Conservation (phyloP, 2,888 invertebrate species). For the Chouioia cunea region DNA sequence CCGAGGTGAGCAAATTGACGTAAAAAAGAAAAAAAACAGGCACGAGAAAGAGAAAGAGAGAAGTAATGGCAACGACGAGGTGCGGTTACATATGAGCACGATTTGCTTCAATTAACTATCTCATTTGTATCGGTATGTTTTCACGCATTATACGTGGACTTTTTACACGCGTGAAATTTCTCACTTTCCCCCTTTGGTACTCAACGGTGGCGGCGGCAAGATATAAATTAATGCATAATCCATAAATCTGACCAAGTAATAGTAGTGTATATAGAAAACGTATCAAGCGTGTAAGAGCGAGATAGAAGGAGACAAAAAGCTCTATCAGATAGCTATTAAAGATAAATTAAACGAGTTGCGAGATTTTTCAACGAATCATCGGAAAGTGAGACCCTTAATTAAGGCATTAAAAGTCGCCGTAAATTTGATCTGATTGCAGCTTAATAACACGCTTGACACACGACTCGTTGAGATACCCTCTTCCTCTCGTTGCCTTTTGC, state of each 20-base stretch:
- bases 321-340: background rate
- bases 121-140: conserved; percentile 1
- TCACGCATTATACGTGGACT: background rate
- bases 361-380: background rate
- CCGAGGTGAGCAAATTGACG: no score
- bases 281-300: no score
- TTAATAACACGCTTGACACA: conserved; percentile 25
- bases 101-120: conserved; percentile 24
- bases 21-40: no score
- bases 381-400: conserved; percentile 11
- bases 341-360: background rate
- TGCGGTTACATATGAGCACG: conserved; percentile 5
- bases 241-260: no score
- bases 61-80: background rate
- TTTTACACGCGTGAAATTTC: background rate
- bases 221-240: no score
- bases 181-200: background rate
- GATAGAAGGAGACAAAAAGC: no score
- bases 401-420: conserved; percentile 38
- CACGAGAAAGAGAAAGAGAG: background rate
- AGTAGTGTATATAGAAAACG: no score
- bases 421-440: conserved; percentile 35
- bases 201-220: background rate
- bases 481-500: background rate
- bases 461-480: background rate